Evolutionary conservation across 2,113 vertebrate species (phyloP).

Genomic region (human (Homo sapiens)): DNA sequence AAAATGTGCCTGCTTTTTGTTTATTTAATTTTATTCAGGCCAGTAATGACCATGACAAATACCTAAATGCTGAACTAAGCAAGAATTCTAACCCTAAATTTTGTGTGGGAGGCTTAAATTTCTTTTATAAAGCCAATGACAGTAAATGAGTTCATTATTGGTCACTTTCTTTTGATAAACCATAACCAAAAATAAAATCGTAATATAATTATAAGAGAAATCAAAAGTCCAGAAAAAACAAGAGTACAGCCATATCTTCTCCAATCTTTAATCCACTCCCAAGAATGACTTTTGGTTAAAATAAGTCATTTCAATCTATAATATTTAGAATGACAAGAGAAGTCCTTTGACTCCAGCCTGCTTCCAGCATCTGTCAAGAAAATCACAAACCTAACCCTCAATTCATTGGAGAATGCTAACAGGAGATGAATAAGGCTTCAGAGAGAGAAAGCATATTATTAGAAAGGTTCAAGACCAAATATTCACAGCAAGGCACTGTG

Average conservation of each 20-base stretch:
- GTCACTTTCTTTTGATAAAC: slow-evolving; percentile 65
- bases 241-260: slow-evolving; percentile 17
- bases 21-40: slow-evolving; percentile 66
- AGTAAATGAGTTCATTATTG: slow-evolving; percentile 68
- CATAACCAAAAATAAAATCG: slow-evolving; percentile 50
- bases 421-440: slow-evolving; percentile 52
- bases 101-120: slow-evolving; percentile 51
- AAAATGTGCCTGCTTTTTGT: slow-evolving; percentile 59
- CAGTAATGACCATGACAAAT: slow-evolving; percentile 75
- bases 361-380: slow-evolving; percentile 82
- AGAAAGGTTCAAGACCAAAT: slow-evolving; percentile 38
- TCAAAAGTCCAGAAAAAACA: slow-evolving; percentile 46
- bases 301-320: slow-evolving; percentile 64
- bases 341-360: slow-evolving; percentile 74
- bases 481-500: background rate
- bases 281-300: slow-evolving; percentile 47
- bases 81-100: slow-evolving; percentile 69
- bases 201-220: slow-evolving; percentile 61
- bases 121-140: slow-evolving; percentile 56
- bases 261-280: slow-evolving; percentile 9
- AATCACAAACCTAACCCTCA: slow-evolving; percentile 73
- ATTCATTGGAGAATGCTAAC: slow-evolving; percentile 76
- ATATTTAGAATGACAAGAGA: slow-evolving; percentile 82
- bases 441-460: slow-evolving; percentile 38
- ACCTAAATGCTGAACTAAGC: slow-evolving; percentile 75